Conservation (phyloP, 1,140 invertebrate genomes). For the Acromyrmex echinatior region DNA sequence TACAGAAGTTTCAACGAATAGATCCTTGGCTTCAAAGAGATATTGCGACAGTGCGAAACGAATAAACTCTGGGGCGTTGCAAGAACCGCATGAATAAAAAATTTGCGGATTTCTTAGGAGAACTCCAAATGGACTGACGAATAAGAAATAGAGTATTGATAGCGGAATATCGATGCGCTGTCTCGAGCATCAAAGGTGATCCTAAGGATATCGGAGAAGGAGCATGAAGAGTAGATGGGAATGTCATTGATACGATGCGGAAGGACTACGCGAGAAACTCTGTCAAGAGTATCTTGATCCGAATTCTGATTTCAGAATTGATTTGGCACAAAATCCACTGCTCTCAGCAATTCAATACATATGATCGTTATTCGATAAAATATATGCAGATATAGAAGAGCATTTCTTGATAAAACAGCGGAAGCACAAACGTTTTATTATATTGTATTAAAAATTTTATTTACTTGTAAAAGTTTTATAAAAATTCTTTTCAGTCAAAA, state of each 20-base stretch:
- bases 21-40: not conserved
- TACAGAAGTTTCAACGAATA: not conserved
- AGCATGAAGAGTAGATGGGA: not conserved
- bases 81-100: conserved; percentile 39
- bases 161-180: conserved; percentile 44
- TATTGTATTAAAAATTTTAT: not conserved
- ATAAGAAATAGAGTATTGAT: conserved; percentile 36
- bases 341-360: conserved; percentile 1
- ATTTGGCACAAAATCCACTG: not conserved
- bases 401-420: not conserved
- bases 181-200: conserved; percentile 31
- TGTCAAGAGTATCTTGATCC: conserved; percentile 49
- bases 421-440: not conserved
- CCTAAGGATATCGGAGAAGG: conserved; percentile 19
- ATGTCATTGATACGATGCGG: conserved; percentile 29
- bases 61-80: conserved; percentile 35
- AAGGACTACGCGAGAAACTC: conserved; percentile 13
- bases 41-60: conserved; percentile 9
- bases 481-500: not conserved
- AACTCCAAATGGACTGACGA: not conserved
- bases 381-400: not conserved
- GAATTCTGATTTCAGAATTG: conserved; percentile 12
- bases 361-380: not conserved
- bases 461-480: not conserved
- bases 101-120: not conserved